Percentiles rank a stretch among this genome's conserved stretches.
These are phyloP conservation scores for Dromius quadrimaculatus DNA, from an alignment of 2,888 invertebrate genomes.

Conservation along the genomic window DNA sequence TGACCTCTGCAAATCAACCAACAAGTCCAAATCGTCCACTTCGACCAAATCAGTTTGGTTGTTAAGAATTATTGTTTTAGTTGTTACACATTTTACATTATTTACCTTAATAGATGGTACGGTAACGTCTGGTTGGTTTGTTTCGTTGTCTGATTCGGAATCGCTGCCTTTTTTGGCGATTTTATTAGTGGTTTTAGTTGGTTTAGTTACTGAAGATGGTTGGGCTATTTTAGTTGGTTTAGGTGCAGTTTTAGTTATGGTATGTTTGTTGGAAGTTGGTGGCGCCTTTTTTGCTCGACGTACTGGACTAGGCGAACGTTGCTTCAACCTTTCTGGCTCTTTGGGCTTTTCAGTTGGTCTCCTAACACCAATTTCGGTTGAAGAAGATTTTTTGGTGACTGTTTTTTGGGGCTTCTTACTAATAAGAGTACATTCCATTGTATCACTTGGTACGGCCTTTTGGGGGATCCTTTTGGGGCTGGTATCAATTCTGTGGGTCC, in stretches of 20 bases:
- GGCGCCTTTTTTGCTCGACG: slow-evolving; percentile 2
- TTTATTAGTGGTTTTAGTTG: slow-evolving; percentile 48
- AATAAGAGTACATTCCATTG: slow-evolving; percentile 43
- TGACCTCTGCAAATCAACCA: slow-evolving; percentile 78
- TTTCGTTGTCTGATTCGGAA: slow-evolving; percentile 57
- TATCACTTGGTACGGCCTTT: slow-evolving; percentile 34
- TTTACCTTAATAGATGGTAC: slow-evolving; percentile 55
- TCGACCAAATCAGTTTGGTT: slow-evolving; percentile 59
- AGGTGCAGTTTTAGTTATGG: slow-evolving; percentile 59
- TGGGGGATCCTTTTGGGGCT: slow-evolving; percentile 39
- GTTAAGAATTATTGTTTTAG: slow-evolving; percentile 69
- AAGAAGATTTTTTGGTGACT: slow-evolving; percentile 20
- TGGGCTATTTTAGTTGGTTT: slow-evolving; percentile 52
- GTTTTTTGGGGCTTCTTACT: no score
- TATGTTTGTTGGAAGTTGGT: slow-evolving; percentile 53
- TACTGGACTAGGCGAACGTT: slow-evolving; percentile 38
- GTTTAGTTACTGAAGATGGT: slow-evolving; percentile 52
- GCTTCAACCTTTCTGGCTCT: slow-evolving; percentile 43
- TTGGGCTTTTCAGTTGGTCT: slow-evolving; percentile 43
- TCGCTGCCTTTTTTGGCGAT: slow-evolving; percentile 57
- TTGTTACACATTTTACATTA: slow-evolving; percentile 66
- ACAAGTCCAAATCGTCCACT: slow-evolving; percentile 71
- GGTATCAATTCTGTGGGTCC: slow-evolving; percentile 60
- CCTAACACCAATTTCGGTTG: slow-evolving; percentile 26
- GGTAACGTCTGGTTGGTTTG: slow-evolving; percentile 69